Evolutionary conservation across 2,888 invertebrate species (phyloP).

Genomic region (Pecten maximus): DNA sequence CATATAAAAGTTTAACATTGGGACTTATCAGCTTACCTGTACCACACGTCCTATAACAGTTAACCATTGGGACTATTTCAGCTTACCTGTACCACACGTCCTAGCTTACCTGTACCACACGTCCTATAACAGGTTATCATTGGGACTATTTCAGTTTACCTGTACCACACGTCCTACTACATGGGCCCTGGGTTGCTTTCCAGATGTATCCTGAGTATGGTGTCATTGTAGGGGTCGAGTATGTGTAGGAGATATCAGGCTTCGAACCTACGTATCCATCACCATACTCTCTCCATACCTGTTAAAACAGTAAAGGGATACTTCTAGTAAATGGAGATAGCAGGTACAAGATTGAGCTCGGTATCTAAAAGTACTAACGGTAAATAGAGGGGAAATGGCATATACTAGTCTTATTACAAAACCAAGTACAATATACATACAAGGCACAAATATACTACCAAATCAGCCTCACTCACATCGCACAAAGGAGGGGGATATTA

Average conservation of each 20-base stretch:
- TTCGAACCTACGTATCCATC: slow-evolving; percentile 61
- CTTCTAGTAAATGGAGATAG: slow-evolving; percentile 32
- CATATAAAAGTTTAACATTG: no score
- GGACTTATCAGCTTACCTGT: no score
- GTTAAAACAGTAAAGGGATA: slow-evolving; percentile 42
- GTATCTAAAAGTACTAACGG: neutral
- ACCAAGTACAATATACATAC: no score
- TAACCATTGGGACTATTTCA: no score
- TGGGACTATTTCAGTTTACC: slow-evolving; percentile 62
- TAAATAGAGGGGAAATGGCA: neutral
- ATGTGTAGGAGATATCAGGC: slow-evolving; percentile 71
- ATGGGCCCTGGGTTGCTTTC: slow-evolving; percentile 62
- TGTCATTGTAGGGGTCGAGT: slow-evolving; percentile 59
- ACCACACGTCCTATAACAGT: neutral
- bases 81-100: no score
- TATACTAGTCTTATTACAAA: no score
- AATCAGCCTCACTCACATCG: no score
- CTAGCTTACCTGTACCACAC: no score
- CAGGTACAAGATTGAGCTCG: no score
- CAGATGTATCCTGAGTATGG: slow-evolving; percentile 60
- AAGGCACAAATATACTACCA: no score
- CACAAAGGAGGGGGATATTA: no score
- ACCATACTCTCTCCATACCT: slow-evolving; percentile 71
- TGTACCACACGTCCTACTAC: slow-evolving; percentile 69
- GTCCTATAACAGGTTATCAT: slow-evolving; percentile 56